Evolutionary conservation across 2,888 invertebrate species (phyloP).

Genomic region (Ptilodon capucinus): DNA sequence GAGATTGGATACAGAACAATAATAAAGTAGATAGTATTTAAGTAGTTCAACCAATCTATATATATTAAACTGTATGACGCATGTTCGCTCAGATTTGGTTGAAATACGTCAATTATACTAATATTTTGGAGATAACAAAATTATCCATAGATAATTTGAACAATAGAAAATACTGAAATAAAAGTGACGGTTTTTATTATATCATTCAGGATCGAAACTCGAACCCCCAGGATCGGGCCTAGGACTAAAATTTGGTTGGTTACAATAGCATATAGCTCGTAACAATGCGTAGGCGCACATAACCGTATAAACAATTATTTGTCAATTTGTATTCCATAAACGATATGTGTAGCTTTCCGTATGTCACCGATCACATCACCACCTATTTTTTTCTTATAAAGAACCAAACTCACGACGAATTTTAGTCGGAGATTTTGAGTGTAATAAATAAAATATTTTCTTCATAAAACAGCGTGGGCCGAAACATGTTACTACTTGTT

Average conservation of each 20-base stretch:
- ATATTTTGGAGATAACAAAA: background rate
- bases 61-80: background rate
- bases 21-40: background rate
- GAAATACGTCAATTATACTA: background rate
- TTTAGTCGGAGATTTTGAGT: background rate
- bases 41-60: too few relatives aligned
- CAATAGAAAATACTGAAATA: background rate
- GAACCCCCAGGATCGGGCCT: too few relatives aligned
- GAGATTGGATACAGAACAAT: background rate
- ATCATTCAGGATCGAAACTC: too few relatives aligned
- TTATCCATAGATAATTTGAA: background rate
- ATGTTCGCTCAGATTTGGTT: background rate
- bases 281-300: slow-evolving; percentile 38
- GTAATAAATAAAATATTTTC: too few relatives aligned
- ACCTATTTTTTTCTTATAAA: slow-evolving; percentile 30
- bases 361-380: slow-evolving; percentile 29
- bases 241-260: background rate
- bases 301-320: slow-evolving; percentile 49
- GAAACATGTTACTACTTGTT: too few relatives aligned
- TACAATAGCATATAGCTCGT: slow-evolving; percentile 24
- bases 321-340: slow-evolving; percentile 56
- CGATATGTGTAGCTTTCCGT: slow-evolving; percentile 35
- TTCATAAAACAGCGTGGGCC: too few relatives aligned
- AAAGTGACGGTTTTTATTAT: too few relatives aligned
- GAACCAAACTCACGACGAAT: too few relatives aligned